Base-by-base conservation (phyloP, 2,888 invertebrate species). In the Eristalis arbustorum region DNA sequence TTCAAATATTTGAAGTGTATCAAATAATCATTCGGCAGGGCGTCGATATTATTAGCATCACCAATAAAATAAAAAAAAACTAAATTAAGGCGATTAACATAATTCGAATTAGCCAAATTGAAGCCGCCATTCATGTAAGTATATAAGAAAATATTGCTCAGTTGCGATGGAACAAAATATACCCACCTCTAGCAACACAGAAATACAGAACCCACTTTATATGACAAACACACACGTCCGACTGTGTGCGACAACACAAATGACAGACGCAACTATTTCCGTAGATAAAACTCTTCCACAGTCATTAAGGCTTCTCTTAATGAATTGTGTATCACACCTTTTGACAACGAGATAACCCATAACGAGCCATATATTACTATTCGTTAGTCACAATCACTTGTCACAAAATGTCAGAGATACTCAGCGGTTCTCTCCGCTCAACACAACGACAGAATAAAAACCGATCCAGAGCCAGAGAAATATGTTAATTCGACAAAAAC, bases 301-400 rank as follows among this genome's bases (percentile, higher is more conserved):
- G 68, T 57, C 57, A 31, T 68, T 40, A 40, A 67, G 23, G 37
- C 34, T 62, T 49, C 59, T 64, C 64, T 62, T 67, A 73, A 73
- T 57, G 62, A 80, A 74, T 56, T 74, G 62, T 57, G 67, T 72
- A 76, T 83, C 83, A 83, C 83, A 83, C 83, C 73, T 73, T 69
- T 40, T 63, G 73, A 78, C 73, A 78, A 57, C 64, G 34, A 72
- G 67, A 77, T 83, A 78, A 68, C 14, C 71, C 42, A 59, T 67
- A 80, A 80, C 42, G 31, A 79, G 67, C 49, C 57, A 62, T 68
- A 57, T 61, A 74, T 74, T 68, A 64, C 22, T 31, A 40, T 69
- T 64, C 64, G 59, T 61, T 59, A 74, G 68, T 66, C 75, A 75
- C 81, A 81, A 76, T 66, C 81, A 81, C 75, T 81, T 81, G 75